Evolutionary conservation across 2,797 vertebrate genomes (phyloP).

Genomic region (Sparidentex hasta): DNA sequence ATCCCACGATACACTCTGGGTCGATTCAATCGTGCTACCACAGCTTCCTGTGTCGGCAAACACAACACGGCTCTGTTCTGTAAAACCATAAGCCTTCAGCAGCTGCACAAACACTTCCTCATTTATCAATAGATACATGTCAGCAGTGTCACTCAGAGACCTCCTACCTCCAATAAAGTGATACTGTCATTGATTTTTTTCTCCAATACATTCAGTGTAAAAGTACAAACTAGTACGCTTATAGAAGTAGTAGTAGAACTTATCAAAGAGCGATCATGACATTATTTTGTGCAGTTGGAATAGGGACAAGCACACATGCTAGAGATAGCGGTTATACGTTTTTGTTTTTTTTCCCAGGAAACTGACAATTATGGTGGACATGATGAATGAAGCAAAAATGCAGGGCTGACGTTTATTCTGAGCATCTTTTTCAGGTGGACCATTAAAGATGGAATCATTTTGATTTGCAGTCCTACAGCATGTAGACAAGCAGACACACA

Average conservation of each 20-base stretch:
- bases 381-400: constrained; percentile 6
- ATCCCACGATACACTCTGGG: constrained; percentile 55
- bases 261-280: neutral
- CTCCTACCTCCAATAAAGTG: constrained; percentile 7
- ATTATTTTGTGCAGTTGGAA: neutral
- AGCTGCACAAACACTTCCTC: constrained; percentile 75
- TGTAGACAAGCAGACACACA: neutral
- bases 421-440: constrained; percentile 18
- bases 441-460: constrained; percentile 3
- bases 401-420: constrained; percentile 17
- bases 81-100: constrained; percentile 65
- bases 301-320: neutral
- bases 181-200: neutral
- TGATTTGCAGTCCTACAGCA: neutral
- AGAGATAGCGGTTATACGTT: neutral
- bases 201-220: neutral
- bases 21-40: constrained; percentile 46
- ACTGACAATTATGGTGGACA: neutral
- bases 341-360: constrained; percentile 21
- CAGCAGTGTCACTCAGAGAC: constrained; percentile 16
- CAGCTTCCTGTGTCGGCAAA: constrained; percentile 67
- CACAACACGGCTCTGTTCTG: constrained; percentile 51
- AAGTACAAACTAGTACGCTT: neutral
- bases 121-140: constrained; percentile 46
- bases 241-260: neutral